Evolutionary conservation across 2,113 vertebrate genomes (phyloP), one percentile per base, ranked within the genome.

Genomic region (Gymnogyps californianus): DNA sequence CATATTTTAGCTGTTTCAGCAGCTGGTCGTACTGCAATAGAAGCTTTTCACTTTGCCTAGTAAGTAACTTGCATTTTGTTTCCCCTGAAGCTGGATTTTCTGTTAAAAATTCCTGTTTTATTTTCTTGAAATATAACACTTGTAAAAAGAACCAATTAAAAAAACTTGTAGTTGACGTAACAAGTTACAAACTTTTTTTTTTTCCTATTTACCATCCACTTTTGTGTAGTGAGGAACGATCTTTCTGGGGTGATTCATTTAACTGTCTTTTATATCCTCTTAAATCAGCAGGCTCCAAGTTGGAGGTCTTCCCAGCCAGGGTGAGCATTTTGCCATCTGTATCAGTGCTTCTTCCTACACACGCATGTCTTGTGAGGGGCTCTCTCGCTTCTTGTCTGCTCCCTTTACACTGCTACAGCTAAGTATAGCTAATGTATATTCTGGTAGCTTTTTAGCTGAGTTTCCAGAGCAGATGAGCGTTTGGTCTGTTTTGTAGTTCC

Each of bases 281-380:
- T 34, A 32, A 49, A 44, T 32, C 89, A 72, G 91, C 81, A 62
- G 78, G 67, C 96, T 93, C 83, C 69, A 28, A 65, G 70, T 46
- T 97, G 96, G 95, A 95, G 93, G 40, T 38, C 69, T 84, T 83
- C 92, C 91, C 91, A 95, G 91, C 66, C 20, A 2, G 54, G 89
- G 64, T 12, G 85, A 95, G 90, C 57, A 1, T 79, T 82, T 42
- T 84, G 40, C 96, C 92, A 94, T 93, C 94, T 93, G 88, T 36
- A 83, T 11, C 69, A 12, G 64, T 4, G 55, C 85, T 74, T 26
- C 83, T 70, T 87, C 96, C 97, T 70, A 44, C 92, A n/a, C 90
- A 38, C 25, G 7, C 65, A 7, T 10, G 54, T 51, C 44, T 87
- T 21, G 13, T 54, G 61, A 57, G 66, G 87, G 90, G 49, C 54